Conservation (phyloP, 2,888 invertebrate genomes). For the Caenorhabditis japonica region DNA sequence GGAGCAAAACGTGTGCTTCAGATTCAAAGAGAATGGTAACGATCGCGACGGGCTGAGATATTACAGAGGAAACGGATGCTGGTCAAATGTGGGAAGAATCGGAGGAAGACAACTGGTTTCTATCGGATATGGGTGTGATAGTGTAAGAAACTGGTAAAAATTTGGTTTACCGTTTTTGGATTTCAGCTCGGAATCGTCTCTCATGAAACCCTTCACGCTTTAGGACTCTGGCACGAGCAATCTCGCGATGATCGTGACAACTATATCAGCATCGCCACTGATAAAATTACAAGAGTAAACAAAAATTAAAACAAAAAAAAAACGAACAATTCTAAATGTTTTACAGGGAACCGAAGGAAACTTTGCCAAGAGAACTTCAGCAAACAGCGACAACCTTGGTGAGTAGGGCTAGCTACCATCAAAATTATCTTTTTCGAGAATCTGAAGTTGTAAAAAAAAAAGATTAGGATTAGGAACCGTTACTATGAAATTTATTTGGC, state of each 20-base stretch:
- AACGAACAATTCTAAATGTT: too few species aligned
- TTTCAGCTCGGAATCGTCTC: slow-evolving; percentile 71
- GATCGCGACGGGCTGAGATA: slow-evolving; percentile 61
- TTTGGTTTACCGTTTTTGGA: background rate
- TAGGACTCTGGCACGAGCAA: slow-evolving; percentile 76
- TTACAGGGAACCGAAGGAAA: slow-evolving; percentile 74
- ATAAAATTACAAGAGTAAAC: slow-evolving; percentile 66
- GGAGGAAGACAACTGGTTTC: slow-evolving; percentile 72
- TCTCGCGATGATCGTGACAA: slow-evolving; percentile 72
- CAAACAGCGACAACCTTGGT: slow-evolving; percentile 72
- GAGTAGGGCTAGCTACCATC: slow-evolving; percentile 3
- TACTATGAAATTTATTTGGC: too few species aligned
- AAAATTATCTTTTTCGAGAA: too few species aligned
- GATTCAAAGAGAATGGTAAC: slow-evolving; percentile 69
- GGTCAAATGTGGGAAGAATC: slow-evolving; percentile 72
- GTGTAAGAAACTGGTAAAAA: slow-evolving; percentile 35
- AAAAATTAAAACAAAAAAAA: too few species aligned
- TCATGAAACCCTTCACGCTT: slow-evolving; percentile 71
- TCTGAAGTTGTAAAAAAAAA: too few species aligned
- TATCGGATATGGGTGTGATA: slow-evolving; percentile 73
- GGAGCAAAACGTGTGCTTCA: slow-evolving; percentile 71
- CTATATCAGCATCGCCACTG: slow-evolving; percentile 63
- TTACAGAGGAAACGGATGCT: slow-evolving; percentile 69
- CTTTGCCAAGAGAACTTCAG: slow-evolving; percentile 72
- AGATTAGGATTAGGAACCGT: too few species aligned